A percentile compares a stretch with the other conserved stretches of the same genome.
These are phyloP conservation scores for Melanotaenia nigrans DNA, from an alignment of 2,797 vertebrate species.

Conservation along the genomic window DNA sequence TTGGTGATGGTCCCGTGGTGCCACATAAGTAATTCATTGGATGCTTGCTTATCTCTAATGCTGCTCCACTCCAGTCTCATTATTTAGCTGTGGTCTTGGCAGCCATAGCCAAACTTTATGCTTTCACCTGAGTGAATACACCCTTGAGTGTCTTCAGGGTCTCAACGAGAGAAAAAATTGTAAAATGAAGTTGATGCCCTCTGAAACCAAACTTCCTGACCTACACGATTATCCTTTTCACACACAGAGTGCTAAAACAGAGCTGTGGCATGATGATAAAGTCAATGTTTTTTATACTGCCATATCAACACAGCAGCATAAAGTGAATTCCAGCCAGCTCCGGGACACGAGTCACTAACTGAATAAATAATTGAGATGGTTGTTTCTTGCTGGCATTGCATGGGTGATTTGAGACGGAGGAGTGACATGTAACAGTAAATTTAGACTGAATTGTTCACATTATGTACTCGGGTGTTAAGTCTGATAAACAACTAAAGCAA, in stretches of 20 bases:
- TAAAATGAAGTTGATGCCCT: conserved; percentile 2
- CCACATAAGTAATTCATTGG: conserved; percentile 56
- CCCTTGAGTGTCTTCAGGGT: conserved; percentile 24
- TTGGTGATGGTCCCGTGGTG: conserved; percentile 25
- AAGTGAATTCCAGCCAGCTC: conserved; percentile 14
- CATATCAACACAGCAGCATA: conserved; percentile 1
- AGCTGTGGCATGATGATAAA: neutral
- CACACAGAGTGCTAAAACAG: conserved; percentile 20
- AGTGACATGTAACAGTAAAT: conserved; percentile 29
- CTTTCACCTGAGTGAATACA: conserved; percentile 48
- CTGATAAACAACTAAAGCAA: too few relatives aligned
- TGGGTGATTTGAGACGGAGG: conserved; percentile 32
- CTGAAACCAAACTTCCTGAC: conserved; percentile 16
- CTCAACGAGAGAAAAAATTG: conserved; percentile 1
- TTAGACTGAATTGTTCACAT: conserved; percentile 15
- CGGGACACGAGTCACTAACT: conserved; percentile 19
- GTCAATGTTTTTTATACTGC: neutral
- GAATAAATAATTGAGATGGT: conserved; percentile 55
- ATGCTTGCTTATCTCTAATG: conserved; percentile 47
- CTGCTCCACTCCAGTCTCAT: conserved; percentile 45
- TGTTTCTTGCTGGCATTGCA: conserved; percentile 3
- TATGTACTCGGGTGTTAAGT: neutral
- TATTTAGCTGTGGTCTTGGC: conserved; percentile 27
- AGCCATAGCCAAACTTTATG: neutral
- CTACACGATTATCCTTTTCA: conserved; percentile 33